Percentiles rank a stretch among this genome's conserved stretches.
Conservation (phyloP, 1,140 invertebrate genomes). For the Drosophila yakuba region DNA sequence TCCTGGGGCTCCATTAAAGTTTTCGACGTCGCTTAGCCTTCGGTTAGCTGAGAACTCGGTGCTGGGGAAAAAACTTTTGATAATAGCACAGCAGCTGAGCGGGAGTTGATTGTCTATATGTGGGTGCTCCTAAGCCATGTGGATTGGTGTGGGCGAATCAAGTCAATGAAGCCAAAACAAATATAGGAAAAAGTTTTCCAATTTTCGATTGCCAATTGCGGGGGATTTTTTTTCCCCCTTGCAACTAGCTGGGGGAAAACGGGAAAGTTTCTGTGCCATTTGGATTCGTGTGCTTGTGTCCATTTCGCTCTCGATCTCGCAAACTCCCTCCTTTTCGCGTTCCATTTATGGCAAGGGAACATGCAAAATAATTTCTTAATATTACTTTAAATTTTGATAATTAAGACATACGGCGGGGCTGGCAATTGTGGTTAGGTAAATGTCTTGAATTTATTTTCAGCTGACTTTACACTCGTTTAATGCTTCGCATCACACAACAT, state of each 20-base stretch:
- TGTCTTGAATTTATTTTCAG: conserved; percentile 20
- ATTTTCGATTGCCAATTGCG: conserved; percentile 83
- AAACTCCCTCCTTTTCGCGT: background rate
- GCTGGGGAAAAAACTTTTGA: conserved; percentile 67
- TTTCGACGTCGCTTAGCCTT: conserved; percentile 53
- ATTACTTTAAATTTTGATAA: conserved; percentile 35
- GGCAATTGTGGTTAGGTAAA: conserved; percentile 29
- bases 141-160: conserved; percentile 37
- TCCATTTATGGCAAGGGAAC: conserved; percentile 10
- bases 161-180: conserved; percentile 83
- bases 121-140: conserved; percentile 22
- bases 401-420: background rate
- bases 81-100: conserved; percentile 65
- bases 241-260: conserved; percentile 67
- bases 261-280: conserved; percentile 74
- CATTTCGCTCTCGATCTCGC: conserved; percentile 26
- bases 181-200: conserved; percentile 82
- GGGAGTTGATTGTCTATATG: conserved; percentile 44
- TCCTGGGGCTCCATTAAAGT: conserved; percentile 40
- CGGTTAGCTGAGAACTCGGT: conserved; percentile 46
- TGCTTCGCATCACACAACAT: conserved; percentile 14
- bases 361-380: conserved; percentile 42
- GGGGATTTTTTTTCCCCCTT: conserved; percentile 65
- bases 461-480: conserved; percentile 6
- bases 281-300: conserved; percentile 43